phyloP scores from a whole-genome alignment of 2,888 invertebrate genomes.

The Leptothorax acervorum region DNA sequence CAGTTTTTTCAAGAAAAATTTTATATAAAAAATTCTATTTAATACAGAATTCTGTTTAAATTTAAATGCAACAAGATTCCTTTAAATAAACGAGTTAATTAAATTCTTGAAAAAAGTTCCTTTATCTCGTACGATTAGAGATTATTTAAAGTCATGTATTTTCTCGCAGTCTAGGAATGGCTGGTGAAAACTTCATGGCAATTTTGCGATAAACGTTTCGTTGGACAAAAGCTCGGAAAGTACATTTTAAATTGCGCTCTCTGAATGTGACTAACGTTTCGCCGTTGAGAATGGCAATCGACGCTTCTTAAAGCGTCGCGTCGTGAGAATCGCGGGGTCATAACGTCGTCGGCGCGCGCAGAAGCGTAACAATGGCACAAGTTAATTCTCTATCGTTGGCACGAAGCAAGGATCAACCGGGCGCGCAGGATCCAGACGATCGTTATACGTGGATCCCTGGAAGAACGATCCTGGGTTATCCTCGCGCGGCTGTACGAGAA shows the following conservation, averaged over 20 bases:
- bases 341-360: conserved; percentile 38
- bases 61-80: not conserved
- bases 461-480: conserved; percentile 69
- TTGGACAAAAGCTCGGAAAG: not conserved
- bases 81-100: not conserved
- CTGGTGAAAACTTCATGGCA: not conserved
- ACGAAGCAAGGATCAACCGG: conserved; percentile 51
- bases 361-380: conserved; percentile 70
- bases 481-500: conserved; percentile 60
- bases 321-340: conserved; percentile 29
- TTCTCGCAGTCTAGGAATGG: not conserved
- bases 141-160: not conserved
- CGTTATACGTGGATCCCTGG: conserved; percentile 57
- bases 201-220: conserved; percentile 1
- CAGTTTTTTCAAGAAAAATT: not conserved
- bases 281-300: conserved; percentile 29
- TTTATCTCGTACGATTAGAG: not conserved
- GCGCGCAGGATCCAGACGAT: conserved; percentile 62
- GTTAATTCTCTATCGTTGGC: conserved; percentile 69
- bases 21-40: not conserved
- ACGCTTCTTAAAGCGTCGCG: conserved; percentile 13
- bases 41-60: not conserved
- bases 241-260: not conserved
- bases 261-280: not conserved
- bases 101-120: not conserved